Base-by-base conservation (phyloP, 2,113 vertebrate species). In the Dascyllus trimaculatus region DNA sequence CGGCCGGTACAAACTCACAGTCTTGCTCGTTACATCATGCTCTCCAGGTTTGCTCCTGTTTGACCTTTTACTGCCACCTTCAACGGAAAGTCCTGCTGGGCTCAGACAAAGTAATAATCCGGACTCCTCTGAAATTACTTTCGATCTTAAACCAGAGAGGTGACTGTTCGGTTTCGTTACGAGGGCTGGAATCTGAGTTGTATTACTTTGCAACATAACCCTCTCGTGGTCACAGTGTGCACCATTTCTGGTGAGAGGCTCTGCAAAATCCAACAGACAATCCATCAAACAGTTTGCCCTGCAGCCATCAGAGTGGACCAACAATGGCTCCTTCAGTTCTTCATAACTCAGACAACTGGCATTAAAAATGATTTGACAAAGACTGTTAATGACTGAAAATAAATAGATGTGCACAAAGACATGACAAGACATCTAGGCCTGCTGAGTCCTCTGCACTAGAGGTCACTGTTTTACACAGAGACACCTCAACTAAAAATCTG, bases 31-130 rank as follows among this genome's bases (percentile, higher is more conserved):
- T 75, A 78, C 79, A 71, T 84, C 72, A 76, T 17, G 24, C 64
- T 64, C 79, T 79, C 56, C 61, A 72, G 77, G 70, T 89, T 85
- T 60, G 57, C 74, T 67, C 72, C 73, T 25, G 64, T 76, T 81
- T 82, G 72, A 91, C 82, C 90, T 88, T 82, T 90, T 45, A 25
- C n/a, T 6, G 46, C 45, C 68, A 72, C 75, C 77, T 75, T 24
- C 7, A 64, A 85, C 11, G 10, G 65, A 80, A 81, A 64, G 57
- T 61, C 73, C 75, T 6, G 57, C 82, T 63, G 61, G 51, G 48
- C 25, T 52, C 38, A 17, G 65, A 66, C 49, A 32, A 59, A 69
- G 51, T 18, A 53, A 66, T 78, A 79, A 84, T 61, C 48, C 58
- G 48, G 46, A 73, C n/a, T 21, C 65, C 13, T 46, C 57, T 68